Evolutionary conservation across 1,140 invertebrate species (phyloP).

Genomic region (Drosophila burlai): DNA sequence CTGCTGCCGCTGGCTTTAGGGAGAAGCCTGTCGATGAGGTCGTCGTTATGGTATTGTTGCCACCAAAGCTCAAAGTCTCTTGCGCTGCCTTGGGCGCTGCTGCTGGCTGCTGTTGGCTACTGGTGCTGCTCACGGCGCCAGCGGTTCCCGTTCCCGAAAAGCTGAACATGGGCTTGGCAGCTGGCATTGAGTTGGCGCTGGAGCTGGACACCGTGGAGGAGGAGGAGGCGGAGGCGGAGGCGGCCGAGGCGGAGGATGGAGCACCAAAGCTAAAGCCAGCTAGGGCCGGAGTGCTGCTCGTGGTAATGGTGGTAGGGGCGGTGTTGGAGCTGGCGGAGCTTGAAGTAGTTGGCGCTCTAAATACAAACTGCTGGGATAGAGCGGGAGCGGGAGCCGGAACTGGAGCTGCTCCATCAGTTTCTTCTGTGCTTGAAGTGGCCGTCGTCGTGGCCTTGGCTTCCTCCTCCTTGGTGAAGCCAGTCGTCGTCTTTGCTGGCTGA

Average conservation of each 20-base stretch:
- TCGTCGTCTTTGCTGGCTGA: neutral
- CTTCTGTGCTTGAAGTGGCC: conserved; percentile 7
- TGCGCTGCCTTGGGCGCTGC: neutral
- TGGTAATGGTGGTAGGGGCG: neutral
- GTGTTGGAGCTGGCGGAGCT: conserved; percentile 6
- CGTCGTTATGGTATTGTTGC: conserved; percentile 17
- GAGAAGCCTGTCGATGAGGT: conserved; percentile 26
- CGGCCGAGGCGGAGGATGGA: neutral
- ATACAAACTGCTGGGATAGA: conserved; percentile 5
- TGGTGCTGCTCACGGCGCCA: conserved; percentile 37
- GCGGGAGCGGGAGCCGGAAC: conserved; percentile 4
- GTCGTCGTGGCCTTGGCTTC: conserved; percentile 1
- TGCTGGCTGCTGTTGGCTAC: conserved; percentile 10
- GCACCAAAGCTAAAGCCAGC: conserved; percentile 44
- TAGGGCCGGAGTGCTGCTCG: neutral
- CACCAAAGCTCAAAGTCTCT: conserved; percentile 10
- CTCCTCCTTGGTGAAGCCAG: conserved; percentile 3
- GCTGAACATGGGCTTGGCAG: conserved; percentile 34
- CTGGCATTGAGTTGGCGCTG: conserved; percentile 1
- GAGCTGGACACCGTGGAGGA: conserved; percentile 30
- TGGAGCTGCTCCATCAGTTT: neutral
- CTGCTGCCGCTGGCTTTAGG: conserved; percentile 17
- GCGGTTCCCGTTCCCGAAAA: conserved; percentile 6
- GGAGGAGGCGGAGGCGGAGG: neutral
- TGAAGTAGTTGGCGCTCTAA: conserved; percentile 19